phyloP scores from a whole-genome alignment of 2,113 vertebrate genomes.

The Solea solea region DNA sequence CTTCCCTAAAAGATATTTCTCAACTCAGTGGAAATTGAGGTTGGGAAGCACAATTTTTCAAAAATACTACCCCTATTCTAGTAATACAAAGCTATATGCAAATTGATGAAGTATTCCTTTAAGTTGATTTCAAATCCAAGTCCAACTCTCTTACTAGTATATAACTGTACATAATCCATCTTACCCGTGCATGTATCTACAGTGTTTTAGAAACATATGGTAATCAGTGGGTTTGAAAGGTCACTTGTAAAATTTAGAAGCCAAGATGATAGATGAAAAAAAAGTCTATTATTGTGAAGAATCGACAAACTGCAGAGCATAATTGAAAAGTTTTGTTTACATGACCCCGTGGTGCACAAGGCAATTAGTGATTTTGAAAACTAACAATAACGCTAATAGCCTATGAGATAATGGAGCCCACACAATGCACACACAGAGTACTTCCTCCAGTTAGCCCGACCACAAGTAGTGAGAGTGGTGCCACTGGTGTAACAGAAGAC shows the following conservation, averaged over 20 bases:
- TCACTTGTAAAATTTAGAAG: slow-evolving; percentile 13
- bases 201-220: no score
- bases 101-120: no score
- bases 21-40: no score
- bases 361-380: slow-evolving; percentile 51
- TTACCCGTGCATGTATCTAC: no score
- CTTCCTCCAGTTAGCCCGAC: slow-evolving; percentile 29
- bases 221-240: slow-evolving; percentile 29
- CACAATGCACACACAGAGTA: slow-evolving; percentile 1
- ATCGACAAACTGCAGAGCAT: not conserved
- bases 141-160: no score
- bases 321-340: slow-evolving; percentile 18
- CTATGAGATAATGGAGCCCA: slow-evolving; percentile 38
- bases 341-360: slow-evolving; percentile 11
- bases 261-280: slow-evolving; percentile 4
- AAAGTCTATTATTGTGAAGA: not conserved
- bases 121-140: no score
- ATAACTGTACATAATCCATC: no score
- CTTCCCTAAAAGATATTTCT: no score
- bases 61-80: no score
- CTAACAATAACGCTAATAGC: slow-evolving; percentile 22
- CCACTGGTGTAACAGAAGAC: not conserved
- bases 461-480: slow-evolving; percentile 1
- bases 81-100: no score
- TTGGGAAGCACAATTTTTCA: no score